A percentile compares a stretch with the other conserved stretches of the same genome.
These are phyloP conservation scores for Coreoperca whiteheadi DNA, from an alignment of 2,113 vertebrate species.

Conservation along the genomic window DNA sequence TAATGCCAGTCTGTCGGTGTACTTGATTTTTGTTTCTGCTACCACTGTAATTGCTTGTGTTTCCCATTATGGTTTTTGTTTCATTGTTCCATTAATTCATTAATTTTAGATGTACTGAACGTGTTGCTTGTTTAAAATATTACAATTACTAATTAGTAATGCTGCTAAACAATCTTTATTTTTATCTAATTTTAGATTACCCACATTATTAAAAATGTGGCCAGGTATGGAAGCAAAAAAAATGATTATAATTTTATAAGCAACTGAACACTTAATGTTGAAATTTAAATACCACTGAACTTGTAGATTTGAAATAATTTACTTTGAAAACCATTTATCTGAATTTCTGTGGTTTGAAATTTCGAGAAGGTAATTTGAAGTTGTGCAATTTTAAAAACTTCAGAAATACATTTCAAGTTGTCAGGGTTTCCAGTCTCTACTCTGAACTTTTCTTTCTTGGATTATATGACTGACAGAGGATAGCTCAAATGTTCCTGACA, in stretches of 20 bases:
- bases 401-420: no score
- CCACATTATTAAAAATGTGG: neutral
- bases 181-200: neutral
- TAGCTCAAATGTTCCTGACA: neutral
- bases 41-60: conserved; percentile 28
- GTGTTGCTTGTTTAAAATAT: conserved; percentile 36
- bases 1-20: conserved; percentile 52
- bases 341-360: conserved; percentile 2
- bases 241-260: neutral
- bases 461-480: neutral
- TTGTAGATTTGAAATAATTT: neutral
- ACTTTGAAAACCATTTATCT: neutral
- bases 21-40: conserved; percentile 42
- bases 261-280: no score
- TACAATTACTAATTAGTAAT: conserved; percentile 19
- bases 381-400: neutral
- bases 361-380: neutral
- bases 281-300: neutral
- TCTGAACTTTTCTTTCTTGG: no score
- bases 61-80: conserved; percentile 18
- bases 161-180: neutral
- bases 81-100: conserved; percentile 41
- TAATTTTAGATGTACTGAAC: conserved; percentile 10
- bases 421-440: no score
- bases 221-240: neutral